These are phyloP conservation scores for Pseudopipra pipra DNA, from an alignment of 2,113 vertebrate species.

Conservation along the genomic window DNA sequence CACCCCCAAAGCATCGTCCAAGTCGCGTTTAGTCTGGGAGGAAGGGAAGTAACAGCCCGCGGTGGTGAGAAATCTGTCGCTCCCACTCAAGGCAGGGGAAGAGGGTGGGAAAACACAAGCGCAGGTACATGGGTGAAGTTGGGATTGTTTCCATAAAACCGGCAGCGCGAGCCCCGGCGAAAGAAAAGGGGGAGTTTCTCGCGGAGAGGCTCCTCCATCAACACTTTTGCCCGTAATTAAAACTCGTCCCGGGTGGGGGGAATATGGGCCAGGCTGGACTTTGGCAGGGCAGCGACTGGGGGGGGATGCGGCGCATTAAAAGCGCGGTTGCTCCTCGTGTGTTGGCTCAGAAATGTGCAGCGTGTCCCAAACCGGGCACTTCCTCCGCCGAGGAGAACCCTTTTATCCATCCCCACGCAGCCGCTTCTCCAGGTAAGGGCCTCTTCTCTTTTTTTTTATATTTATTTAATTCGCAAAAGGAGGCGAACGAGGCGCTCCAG, in stretches of 20 bases:
- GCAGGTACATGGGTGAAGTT: conserved; percentile 7
- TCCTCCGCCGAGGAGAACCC: neutral
- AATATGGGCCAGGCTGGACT: neutral
- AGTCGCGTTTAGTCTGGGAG: neutral
- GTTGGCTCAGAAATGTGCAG: neutral
- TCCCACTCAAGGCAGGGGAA: neutral
- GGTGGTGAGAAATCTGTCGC: neutral
- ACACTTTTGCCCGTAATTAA: neutral
- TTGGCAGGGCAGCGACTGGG: neutral
- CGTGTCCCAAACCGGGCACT: neutral
- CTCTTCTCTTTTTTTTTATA: neutral
- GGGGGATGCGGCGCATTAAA: neutral
- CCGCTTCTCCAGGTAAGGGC: conserved; percentile 34
- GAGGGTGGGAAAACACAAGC: neutral
- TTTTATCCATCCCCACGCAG: neutral
- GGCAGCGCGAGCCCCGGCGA: neutral
- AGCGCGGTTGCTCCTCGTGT: neutral
- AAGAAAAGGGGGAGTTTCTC: neutral
- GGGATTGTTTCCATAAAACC: conserved; percentile 48
- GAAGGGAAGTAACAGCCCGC: neutral
- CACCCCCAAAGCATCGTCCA: fast-evolving
- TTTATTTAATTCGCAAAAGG: neutral
- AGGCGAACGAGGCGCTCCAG: neutral
- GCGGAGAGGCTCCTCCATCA: neutral
- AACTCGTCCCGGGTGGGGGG: neutral